phyloP scores from a whole-genome alignment of 2,888 invertebrate species.

The Frankliniella fusca region DNA sequence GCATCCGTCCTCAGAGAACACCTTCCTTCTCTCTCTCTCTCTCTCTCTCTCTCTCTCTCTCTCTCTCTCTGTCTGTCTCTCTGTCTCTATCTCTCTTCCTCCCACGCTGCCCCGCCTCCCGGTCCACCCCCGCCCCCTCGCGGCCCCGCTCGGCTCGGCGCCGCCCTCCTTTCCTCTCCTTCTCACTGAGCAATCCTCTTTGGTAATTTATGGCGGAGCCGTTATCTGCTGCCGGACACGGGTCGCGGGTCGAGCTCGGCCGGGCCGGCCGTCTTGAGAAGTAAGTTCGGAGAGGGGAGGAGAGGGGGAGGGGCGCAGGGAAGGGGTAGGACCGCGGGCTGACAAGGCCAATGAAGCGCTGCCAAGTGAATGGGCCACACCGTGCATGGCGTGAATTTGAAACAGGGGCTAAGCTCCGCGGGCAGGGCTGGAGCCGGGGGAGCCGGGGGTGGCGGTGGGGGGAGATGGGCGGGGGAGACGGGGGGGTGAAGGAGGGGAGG shows the following conservation, averaged over 20 bases:
- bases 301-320: neutral
- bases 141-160: neutral
- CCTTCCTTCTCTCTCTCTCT: neutral
- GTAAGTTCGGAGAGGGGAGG: neutral
- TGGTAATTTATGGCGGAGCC: slow-evolving; percentile 15
- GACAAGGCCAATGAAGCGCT: slow-evolving; percentile 8
- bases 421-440: neutral
- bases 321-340: neutral
- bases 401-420: neutral
- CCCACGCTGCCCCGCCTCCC: too few species aligned
- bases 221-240: slow-evolving; percentile 18
- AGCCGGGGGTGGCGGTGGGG: neutral
- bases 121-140: neutral
- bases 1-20: neutral
- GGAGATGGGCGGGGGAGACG: neutral
- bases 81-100: too few species aligned
- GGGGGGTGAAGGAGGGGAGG: neutral
- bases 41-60: neutral
- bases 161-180: neutral
- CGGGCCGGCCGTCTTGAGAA: neutral
- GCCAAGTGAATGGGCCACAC: slow-evolving; percentile 20
- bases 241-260: neutral
- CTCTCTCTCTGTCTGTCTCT: too few species aligned
- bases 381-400: slow-evolving; percentile 24
- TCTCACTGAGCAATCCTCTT: slow-evolving; percentile 5